A percentile compares a stretch with the other conserved stretches of the same genome.
Conservation (phyloP, 1,140 invertebrate species). For the Pseudomyrmex gracilis region DNA sequence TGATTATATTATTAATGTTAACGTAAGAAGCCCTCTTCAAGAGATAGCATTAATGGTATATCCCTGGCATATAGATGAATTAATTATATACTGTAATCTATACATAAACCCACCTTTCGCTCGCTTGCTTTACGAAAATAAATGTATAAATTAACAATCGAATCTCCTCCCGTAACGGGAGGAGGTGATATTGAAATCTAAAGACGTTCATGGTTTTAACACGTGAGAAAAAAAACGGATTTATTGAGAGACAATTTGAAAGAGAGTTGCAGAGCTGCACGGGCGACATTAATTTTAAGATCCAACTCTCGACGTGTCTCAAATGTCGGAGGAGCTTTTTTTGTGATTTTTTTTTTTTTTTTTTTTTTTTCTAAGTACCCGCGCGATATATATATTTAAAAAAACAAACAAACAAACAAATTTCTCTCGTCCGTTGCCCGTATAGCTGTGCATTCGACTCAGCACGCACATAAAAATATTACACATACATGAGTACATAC, state of each 20-base stretch:
- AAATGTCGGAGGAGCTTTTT: slow-evolving; percentile 26
- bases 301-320: slow-evolving; percentile 6
- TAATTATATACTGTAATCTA: slow-evolving; percentile 79
- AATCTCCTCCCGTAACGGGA: slow-evolving; percentile 70
- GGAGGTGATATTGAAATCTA: slow-evolving; percentile 70
- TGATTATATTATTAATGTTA: slow-evolving; percentile 77
- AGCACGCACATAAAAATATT: slow-evolving; percentile 53
- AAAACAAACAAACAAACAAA: too few species aligned
- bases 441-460: slow-evolving; percentile 62
- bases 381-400: slow-evolving; percentile 21
- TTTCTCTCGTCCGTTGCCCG: slow-evolving; percentile 59
- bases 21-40: slow-evolving; percentile 75
- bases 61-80: slow-evolving; percentile 77
- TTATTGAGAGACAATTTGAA: slow-evolving; percentile 42
- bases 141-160: slow-evolving; percentile 78
- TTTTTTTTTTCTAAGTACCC: slow-evolving; percentile 66
- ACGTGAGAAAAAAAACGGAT: slow-evolving; percentile 32
- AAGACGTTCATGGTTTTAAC: slow-evolving; percentile 67
- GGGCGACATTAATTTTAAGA: slow-evolving; percentile 53
- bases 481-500: slow-evolving; percentile 46
- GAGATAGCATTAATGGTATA: slow-evolving; percentile 80
- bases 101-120: slow-evolving; percentile 79
- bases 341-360: slow-evolving; percentile 73
- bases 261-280: slow-evolving; percentile 60
- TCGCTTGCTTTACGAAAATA: slow-evolving; percentile 82